A percentile compares a stretch with the other conserved stretches of the same genome.
These are phyloP conservation scores for Meiosimyza platycephala DNA, from an alignment of 2,888 invertebrate genomes.

Conservation along the genomic window DNA sequence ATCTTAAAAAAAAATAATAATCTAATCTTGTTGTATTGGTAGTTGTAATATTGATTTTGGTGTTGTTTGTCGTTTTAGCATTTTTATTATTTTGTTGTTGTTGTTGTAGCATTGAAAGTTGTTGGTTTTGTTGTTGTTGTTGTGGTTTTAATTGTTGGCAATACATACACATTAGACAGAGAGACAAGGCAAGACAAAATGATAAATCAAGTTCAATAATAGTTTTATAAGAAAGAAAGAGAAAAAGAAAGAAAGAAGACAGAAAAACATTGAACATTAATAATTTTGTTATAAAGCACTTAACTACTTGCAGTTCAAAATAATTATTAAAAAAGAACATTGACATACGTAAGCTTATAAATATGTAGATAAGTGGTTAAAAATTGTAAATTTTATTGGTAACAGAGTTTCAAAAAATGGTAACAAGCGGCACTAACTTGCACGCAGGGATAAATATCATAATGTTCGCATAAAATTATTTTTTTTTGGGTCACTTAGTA, in stretches of 20 bases:
- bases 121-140: constrained; percentile 25
- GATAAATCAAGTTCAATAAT: constrained; percentile 33
- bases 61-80: constrained; percentile 13
- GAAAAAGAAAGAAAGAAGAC: constrained; percentile 48
- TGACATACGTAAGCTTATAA: too few relatives aligned
- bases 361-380: neutral
- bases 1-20: too few relatives aligned
- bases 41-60: neutral
- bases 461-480: too few relatives aligned
- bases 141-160: constrained; percentile 36
- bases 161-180: constrained; percentile 21
- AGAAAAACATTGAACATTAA: constrained; percentile 46
- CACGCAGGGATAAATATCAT: too few relatives aligned
- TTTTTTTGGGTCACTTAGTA: too few relatives aligned
- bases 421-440: too few relatives aligned
- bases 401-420: too few relatives aligned
- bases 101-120: constrained; percentile 14
- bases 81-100: constrained; percentile 11
- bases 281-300: constrained; percentile 29
- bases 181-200: constrained; percentile 24
- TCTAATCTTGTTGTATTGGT: neutral
- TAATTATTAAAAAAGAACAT: constrained; percentile 11
- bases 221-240: constrained; percentile 35
- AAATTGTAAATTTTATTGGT: constrained; percentile 19
- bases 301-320: constrained; percentile 29